phyloP scores from a whole-genome alignment of 2,113 vertebrate genomes.

The Sterrhoptilus dennistouni region DNA sequence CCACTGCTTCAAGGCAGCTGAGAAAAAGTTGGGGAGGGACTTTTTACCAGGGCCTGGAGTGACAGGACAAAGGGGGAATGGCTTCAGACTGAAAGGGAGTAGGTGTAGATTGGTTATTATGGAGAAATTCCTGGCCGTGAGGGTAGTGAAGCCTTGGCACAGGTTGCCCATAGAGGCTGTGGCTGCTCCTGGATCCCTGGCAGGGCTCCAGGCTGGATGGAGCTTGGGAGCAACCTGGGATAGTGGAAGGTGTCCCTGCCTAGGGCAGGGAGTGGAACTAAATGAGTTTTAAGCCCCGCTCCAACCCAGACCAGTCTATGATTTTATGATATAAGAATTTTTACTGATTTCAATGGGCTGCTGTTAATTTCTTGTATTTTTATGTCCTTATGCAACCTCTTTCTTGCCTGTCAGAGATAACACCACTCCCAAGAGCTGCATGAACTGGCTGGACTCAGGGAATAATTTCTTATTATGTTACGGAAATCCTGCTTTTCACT shows the following conservation, averaged over 20 bases:
- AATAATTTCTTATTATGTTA: neutral
- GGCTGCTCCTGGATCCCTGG: neutral
- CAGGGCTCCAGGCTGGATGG: neutral
- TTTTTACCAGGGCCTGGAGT: neutral
- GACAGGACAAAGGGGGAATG: neutral
- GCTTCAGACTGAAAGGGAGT: neutral
- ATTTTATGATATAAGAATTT: neutral
- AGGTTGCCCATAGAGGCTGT: neutral
- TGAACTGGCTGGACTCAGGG: neutral
- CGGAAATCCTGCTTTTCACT: neutral
- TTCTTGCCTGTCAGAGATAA: neutral
- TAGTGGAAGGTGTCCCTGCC: neutral
- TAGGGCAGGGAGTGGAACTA: neutral
- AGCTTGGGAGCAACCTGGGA: neutral
- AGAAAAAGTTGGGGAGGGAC: neutral
- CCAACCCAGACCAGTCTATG: neutral
- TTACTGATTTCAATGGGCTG: neutral
- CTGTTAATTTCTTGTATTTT: neutral
- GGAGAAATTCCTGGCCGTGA: neutral
- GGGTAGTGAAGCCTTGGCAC: neutral
- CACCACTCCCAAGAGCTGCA: neutral
- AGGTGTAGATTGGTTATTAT: neutral
- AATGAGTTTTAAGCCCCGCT: neutral
- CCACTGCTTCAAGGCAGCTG: neutral
- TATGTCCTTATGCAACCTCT: fast-evolving